Percentiles rank a stretch among this genome's conserved stretches.
Evolutionary conservation across 2,888 invertebrate species (phyloP).

Genomic region (Pristionchus entomophagus): DNA sequence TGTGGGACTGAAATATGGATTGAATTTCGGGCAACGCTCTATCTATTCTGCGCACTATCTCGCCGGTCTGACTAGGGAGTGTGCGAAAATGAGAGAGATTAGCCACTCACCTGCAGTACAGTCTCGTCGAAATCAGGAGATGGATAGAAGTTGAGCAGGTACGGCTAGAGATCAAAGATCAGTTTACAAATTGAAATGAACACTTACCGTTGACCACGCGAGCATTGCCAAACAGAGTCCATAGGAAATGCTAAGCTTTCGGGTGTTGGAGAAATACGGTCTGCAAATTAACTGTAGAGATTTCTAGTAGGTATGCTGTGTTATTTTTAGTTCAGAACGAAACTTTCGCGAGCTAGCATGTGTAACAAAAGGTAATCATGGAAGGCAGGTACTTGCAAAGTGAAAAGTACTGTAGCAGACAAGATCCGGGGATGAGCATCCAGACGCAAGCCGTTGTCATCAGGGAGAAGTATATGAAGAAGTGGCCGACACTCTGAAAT

Average conservation of each 20-base stretch:
- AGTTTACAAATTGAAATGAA: background rate
- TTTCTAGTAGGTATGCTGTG: no score
- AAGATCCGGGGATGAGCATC: background rate
- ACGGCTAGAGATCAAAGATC: background rate
- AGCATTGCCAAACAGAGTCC: background rate
- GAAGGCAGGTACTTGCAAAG: conserved; percentile 10
- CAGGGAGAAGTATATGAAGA: conserved; percentile 30
- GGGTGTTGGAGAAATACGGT: background rate
- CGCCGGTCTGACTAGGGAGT: no score
- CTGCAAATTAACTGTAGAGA: background rate
- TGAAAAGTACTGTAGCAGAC: background rate
- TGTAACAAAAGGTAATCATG: no score
- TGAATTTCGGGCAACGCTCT: no score
- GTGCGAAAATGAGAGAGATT: no score
- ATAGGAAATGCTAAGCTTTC: background rate
- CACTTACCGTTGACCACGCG: background rate
- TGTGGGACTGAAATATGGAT: no score
- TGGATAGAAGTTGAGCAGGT: conserved; percentile 19
- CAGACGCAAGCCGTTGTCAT: background rate
- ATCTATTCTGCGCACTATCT: no score
- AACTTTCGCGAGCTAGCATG: no score
- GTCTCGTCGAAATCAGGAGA: background rate
- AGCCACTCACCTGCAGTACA: background rate
- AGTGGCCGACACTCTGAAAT: background rate
- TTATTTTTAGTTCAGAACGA: no score